phyloP scores from a whole-genome alignment of 2,797 vertebrate species.

The Garrulus glandarius region DNA sequence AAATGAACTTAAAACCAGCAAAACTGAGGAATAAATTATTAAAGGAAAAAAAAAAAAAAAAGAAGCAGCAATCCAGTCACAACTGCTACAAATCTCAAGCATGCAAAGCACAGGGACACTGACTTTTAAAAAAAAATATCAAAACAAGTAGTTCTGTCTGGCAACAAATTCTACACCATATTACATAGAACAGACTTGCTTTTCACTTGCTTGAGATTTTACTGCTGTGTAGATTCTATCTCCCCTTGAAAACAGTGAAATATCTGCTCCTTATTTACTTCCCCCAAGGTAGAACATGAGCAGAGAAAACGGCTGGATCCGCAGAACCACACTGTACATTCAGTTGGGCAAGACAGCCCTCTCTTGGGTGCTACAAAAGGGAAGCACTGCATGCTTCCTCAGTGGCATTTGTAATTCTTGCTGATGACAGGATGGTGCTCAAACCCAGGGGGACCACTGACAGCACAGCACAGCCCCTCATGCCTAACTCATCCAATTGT shows the following conservation, averaged over 20 bases:
- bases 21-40: not conserved
- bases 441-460: not conserved
- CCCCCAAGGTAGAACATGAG: not conserved
- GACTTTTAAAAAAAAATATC: not conserved
- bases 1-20: not conserved
- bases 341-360: not conserved
- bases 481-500: not conserved
- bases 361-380: not conserved
- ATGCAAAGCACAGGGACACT: not conserved
- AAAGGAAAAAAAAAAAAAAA: too few species aligned
- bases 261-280: not conserved
- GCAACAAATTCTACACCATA: not conserved
- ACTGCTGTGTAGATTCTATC: not conserved
- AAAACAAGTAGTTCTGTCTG: not conserved
- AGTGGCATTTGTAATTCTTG: not conserved
- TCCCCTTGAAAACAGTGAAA: not conserved
- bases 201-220: not conserved
- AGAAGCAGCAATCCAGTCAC: not conserved
- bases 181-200: not conserved
- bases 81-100: not conserved
- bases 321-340: rapidly evolving
- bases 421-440: not conserved
- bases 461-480: not conserved
- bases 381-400: rapidly evolving
- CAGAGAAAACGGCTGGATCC: not conserved